Percentiles rank a stretch among this genome's conserved stretches.
phyloP scores from a whole-genome alignment of 2,888 invertebrate species.

The Brachypterus glaber region DNA sequence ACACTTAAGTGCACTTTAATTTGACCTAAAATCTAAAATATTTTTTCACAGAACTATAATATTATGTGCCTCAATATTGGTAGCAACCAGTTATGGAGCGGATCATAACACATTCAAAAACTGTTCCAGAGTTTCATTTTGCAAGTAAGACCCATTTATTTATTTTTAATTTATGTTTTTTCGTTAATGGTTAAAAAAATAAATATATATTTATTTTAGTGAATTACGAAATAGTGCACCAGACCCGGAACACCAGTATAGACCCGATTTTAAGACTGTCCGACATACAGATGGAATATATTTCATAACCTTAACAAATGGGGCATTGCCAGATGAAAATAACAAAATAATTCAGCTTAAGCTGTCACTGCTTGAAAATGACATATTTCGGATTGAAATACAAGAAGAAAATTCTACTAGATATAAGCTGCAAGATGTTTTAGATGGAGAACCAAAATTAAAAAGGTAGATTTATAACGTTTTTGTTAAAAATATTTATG shows the following conservation, averaged over 20 bases:
- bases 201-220: too few species aligned
- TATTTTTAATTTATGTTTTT: neutral
- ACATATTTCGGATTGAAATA: constrained; percentile 2
- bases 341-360: neutral
- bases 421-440: constrained; percentile 3
- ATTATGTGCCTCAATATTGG: too few species aligned
- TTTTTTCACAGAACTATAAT: too few species aligned
- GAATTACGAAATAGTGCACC: neutral
- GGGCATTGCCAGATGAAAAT: too few species aligned
- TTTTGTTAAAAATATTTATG: too few species aligned
- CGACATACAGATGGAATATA: neutral
- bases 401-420: constrained; percentile 3
- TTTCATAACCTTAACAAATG: neutral
- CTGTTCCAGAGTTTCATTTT: constrained; percentile 14
- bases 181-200: too few species aligned
- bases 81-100: constrained; percentile 6
- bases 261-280: neutral
- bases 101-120: constrained; percentile 14
- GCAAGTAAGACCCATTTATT: constrained; percentile 13
- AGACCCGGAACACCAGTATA: neutral
- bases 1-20: too few species aligned
- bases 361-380: constrained; percentile 1
- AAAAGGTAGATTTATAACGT: too few species aligned
- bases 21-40: too few species aligned
- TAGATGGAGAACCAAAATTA: constrained; percentile 1